These are phyloP conservation scores for Patella depressa DNA, from an alignment of 2,888 invertebrate species.

Conservation along the genomic window DNA sequence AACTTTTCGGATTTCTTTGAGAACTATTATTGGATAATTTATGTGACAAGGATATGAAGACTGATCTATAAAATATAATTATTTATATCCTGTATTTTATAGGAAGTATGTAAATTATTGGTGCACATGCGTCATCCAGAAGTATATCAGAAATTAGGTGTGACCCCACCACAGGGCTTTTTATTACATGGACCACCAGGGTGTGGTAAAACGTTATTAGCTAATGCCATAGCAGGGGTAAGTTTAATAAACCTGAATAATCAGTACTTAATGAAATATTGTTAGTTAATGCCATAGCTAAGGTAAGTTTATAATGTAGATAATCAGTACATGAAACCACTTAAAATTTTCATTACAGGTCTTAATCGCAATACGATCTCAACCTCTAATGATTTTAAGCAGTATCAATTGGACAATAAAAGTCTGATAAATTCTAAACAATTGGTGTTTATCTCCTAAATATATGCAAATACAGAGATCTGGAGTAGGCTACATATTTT, in stretches of 20 bases:
- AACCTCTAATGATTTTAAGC: too few species aligned
- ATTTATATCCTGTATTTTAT: slow-evolving; percentile 33
- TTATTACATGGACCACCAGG: slow-evolving; percentile 96
- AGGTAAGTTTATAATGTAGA: too few species aligned
- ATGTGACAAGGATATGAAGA: not conserved
- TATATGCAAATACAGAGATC: too few species aligned
- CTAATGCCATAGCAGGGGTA: slow-evolving; percentile 73
- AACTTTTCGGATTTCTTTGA: not conserved
- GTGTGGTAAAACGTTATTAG: slow-evolving; percentile 80
- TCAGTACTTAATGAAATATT: not conserved
- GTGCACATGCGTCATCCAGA: slow-evolving; percentile 92
- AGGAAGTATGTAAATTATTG: slow-evolving; percentile 82
- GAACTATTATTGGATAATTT: not conserved
- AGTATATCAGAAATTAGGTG: slow-evolving; percentile 86
- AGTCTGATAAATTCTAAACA: too few species aligned
- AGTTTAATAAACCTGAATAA: slow-evolving; percentile 30
- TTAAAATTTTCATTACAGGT: too few species aligned
- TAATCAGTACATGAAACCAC: too few species aligned
- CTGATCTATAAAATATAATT: not conserved
- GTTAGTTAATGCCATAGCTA: not conserved
- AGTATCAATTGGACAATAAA: too few species aligned
- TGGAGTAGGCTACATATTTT: too few species aligned
- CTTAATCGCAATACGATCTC: too few species aligned
- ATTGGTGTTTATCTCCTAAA: too few species aligned
- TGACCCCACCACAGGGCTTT: slow-evolving; percentile 90